Evolutionary conservation across 2,888 invertebrate species (phyloP).

Genomic region (Ganaspis brasiliensis): DNA sequence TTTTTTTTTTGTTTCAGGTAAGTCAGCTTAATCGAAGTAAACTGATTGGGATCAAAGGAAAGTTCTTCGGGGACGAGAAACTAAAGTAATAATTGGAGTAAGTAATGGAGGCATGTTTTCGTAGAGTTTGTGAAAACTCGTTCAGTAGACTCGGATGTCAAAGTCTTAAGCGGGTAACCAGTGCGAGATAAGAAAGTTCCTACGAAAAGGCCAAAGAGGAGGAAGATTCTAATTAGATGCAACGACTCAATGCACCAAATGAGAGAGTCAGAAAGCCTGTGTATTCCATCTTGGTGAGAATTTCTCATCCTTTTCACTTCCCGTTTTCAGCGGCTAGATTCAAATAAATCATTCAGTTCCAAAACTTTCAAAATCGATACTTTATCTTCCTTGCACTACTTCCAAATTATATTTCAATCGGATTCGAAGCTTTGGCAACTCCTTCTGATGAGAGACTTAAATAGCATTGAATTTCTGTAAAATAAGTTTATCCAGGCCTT

Average conservation of each 20-base stretch:
- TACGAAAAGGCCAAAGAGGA: constrained; percentile 32
- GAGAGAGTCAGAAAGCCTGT: constrained; percentile 46
- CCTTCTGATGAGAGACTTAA: background rate
- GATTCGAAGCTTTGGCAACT: background rate
- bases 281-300: constrained; percentile 10
- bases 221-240: constrained; percentile 60
- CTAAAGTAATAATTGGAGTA: constrained; percentile 30
- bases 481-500: background rate
- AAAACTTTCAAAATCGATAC: constrained; percentile 24
- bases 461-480: background rate
- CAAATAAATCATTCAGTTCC: constrained; percentile 21
- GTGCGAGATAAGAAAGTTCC: constrained; percentile 38
- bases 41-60: background rate
- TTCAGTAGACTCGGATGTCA: constrained; percentile 33
- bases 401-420: constrained; percentile 39
- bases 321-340: constrained; percentile 12
- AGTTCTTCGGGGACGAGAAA: background rate
- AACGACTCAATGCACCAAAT: constrained; percentile 52
- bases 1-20: constrained; percentile 5
- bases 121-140: constrained; percentile 33
- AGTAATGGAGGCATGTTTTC: constrained; percentile 6
- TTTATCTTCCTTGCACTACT: constrained; percentile 21
- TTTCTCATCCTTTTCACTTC: constrained; percentile 34
- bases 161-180: constrained; percentile 22
- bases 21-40: constrained; percentile 19